Percentiles rank a stretch among this genome's conserved stretches.
These are phyloP conservation scores for Hirtodrosophila cameraria DNA, from an alignment of 2,888 invertebrate species.

Conservation along the genomic window DNA sequence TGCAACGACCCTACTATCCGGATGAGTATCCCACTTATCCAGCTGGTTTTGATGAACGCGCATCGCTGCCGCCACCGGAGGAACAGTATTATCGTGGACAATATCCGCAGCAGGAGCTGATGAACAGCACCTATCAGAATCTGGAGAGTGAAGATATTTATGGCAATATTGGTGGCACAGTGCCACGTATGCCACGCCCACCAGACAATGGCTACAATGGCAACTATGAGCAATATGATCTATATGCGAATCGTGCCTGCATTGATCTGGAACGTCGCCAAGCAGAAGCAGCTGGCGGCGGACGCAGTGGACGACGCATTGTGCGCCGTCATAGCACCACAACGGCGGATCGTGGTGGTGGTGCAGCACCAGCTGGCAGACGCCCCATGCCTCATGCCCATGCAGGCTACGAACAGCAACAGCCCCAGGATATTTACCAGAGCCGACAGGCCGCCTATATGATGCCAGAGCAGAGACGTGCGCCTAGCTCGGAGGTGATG, in stretches of 20 bases:
- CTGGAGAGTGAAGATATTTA: conserved; percentile 83
- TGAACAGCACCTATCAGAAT: conserved; percentile 83
- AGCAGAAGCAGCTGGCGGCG: conserved; percentile 69
- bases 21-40: conserved; percentile 83
- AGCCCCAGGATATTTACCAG: conserved; percentile 78
- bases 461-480: conserved; percentile 80
- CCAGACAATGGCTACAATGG: conserved; percentile 57
- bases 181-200: conserved; percentile 40
- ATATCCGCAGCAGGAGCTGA: conserved; percentile 70
- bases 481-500: conserved; percentile 83
- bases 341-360: conserved; percentile 81
- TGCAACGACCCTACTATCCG: conserved; percentile 82
- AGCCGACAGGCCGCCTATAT: conserved; percentile 82
- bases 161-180: conserved; percentile 75
- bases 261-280: conserved; percentile 83
- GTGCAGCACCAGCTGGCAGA: conserved; percentile 36
- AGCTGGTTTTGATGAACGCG: conserved; percentile 77
- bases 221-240: conserved; percentile 81
- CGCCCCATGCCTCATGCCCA: conserved; percentile 52
- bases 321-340: conserved; percentile 84
- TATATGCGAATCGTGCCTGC: conserved; percentile 84
- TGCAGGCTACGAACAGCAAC: conserved; percentile 20
- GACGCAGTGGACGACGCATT: conserved; percentile 74
- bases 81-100: conserved; percentile 69
- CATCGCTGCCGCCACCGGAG: conserved; percentile 51